A percentile compares a stretch with the other conserved stretches of the same genome.
Conservation (phyloP, 2,888 invertebrate species). For the Hypomecis punctinalis region DNA sequence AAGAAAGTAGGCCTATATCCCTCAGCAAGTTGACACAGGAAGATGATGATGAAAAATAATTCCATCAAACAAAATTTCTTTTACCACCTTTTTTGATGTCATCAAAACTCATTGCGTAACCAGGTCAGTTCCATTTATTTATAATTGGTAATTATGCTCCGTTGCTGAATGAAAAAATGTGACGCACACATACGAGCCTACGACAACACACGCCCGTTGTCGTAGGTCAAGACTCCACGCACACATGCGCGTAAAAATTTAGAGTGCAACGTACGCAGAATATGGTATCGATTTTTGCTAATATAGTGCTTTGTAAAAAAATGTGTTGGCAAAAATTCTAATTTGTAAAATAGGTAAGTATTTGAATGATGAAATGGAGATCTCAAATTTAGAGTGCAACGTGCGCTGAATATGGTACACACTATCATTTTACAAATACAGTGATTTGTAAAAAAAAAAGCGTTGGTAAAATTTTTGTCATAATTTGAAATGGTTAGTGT, state of each 20-base stretch:
- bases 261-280: slow-evolving; percentile 38
- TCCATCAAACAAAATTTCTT: neutral
- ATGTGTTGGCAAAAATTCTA: neutral
- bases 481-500: neutral
- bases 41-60: neutral
- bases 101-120: slow-evolving; percentile 25
- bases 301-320: neutral
- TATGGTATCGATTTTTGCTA: slow-evolving; percentile 1
- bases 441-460: neutral
- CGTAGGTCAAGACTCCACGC: slow-evolving; percentile 62
- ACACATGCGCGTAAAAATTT: slow-evolving; percentile 41
- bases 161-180: slow-evolving; percentile 62
- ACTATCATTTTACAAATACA: neutral
- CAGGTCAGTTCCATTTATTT: slow-evolving; percentile 43
- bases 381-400: slow-evolving; percentile 47
- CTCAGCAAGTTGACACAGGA: too few species aligned
- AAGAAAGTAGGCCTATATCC: too few species aligned
- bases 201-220: slow-evolving; percentile 47
- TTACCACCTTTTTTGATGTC: neutral
- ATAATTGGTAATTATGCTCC: slow-evolving; percentile 41
- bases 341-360: too few species aligned
- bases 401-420: slow-evolving; percentile 17
- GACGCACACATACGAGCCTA: slow-evolving; percentile 53
- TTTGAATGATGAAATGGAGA: too few species aligned
- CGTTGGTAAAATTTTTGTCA: neutral